Evolutionary conservation across 2,888 invertebrate species (phyloP).

Genomic region (Embidobia sp.): DNA sequence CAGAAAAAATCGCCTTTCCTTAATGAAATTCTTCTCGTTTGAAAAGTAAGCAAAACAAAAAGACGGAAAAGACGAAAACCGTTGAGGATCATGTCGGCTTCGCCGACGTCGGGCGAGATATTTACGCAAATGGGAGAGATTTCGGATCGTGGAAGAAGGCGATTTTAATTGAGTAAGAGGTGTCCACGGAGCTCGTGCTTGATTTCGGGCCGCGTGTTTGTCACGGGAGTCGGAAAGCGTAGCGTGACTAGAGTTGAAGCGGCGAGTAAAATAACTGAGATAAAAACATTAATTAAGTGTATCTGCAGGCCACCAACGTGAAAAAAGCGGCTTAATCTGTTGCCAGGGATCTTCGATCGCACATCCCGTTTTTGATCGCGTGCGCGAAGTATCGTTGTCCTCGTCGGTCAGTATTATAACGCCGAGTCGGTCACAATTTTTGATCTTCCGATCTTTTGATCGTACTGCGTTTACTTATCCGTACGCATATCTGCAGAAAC

Average conservation of each 20-base stretch:
- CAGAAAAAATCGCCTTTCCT: slow-evolving; percentile 9
- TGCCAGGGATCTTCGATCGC: slow-evolving; percentile 22
- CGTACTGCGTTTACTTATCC: slow-evolving; percentile 38
- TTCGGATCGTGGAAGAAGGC: neutral
- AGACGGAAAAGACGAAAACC: neutral
- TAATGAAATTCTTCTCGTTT: slow-evolving; percentile 21
- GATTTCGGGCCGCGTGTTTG: slow-evolving; percentile 31
- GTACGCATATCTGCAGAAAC: slow-evolving; percentile 11
- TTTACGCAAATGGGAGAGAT: slow-evolving; percentile 39
- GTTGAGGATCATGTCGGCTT: slow-evolving; percentile 1
- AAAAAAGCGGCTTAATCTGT: slow-evolving; percentile 41
- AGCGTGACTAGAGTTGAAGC: slow-evolving; percentile 27
- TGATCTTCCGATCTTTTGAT: no score
- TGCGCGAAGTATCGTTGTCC: neutral
- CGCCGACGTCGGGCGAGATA: slow-evolving; percentile 7
- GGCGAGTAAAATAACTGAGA: neutral
- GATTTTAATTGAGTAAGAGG: slow-evolving; percentile 36
- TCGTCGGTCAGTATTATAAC: slow-evolving; percentile 8
- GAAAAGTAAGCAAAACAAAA: neutral
- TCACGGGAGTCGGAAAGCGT: slow-evolving; percentile 37
- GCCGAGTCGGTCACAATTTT: slow-evolving; percentile 12
- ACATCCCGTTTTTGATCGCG: neutral
- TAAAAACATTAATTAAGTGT: slow-evolving; percentile 47
- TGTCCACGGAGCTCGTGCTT: slow-evolving; percentile 7
- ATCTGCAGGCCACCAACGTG: slow-evolving; percentile 19